Base-by-base conservation (phyloP, 2,888 invertebrate genomes). In the Tipula confusa region DNA sequence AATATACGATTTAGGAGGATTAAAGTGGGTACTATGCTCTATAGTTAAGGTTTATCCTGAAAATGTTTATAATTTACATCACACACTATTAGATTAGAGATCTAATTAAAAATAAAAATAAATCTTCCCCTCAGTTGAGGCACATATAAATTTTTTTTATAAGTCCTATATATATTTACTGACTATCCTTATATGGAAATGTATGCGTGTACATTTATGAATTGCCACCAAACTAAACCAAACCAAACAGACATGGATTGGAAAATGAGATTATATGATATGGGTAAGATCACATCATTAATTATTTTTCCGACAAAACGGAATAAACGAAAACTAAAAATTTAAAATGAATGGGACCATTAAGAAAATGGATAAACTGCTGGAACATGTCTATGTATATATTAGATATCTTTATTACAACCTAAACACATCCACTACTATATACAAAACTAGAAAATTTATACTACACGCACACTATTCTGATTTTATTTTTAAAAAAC, bases 261-360 rank as follows among this genome's bases (percentile, higher is more conserved):
- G 24, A 64, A 64, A 9, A 24, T 24, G 24, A 64, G 64, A 64
- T 64, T 64, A 24, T 64, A 9, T 64, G 64, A 64, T 64, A 64
- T 24, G 64, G 64, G 64, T 64, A 24, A 64, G 64, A 64, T 64
- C 64, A 64, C 64, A 24, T 64, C 64, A 64, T 64, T 64, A 64
- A 64, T 64, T 64, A 64, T 64, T 64, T 64, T 64, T 18, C 7
- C 64, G 18, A 64, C 24, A 64, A 24, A 24, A 64, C 9, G 64
- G 64, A 64, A 64, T 2, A n/a, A 43, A 36, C 36, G 36, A 36
- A 36, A 43, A 43, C 6, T 3, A 24, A 9, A 64, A 64, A 9
- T 0, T 64, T 64, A 24, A 1, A 2, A 64, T 18, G 64, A 9
- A 18, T 64, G 64, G 6, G 43, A 15, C 0, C 15, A 43, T 15